phyloP scores from a whole-genome alignment of 92 coral and sea anemone species.

The Phenganax subtilis region DNA sequence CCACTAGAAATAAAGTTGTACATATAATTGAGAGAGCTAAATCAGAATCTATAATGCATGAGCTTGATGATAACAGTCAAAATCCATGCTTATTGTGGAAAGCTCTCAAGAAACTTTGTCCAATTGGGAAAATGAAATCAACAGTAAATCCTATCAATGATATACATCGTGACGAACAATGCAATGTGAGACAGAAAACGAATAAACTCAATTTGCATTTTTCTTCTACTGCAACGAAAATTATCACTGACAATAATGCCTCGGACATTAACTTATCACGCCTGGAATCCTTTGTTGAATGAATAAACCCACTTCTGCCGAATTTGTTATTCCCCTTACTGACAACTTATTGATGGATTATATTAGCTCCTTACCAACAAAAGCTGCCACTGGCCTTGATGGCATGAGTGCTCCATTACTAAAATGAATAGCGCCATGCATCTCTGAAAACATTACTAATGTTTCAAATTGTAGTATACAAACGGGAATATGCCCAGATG shows the following conservation, averaged over 20 bases:
- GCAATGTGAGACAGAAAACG: not conserved
- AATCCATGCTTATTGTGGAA: too few species aligned
- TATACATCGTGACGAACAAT: too few species aligned
- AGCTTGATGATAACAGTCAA: too few species aligned
- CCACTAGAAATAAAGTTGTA: too few species aligned
- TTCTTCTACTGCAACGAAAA: not conserved
- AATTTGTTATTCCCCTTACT: not conserved
- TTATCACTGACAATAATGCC: not conserved
- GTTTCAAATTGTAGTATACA: constrained; percentile 46
- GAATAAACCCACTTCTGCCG: not conserved
- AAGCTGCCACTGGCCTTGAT: not conserved
- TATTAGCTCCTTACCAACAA: not conserved
- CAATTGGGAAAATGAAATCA: too few species aligned
- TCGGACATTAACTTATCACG: too few species aligned
- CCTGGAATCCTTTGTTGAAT: not conserved
- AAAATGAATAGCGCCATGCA: constrained; percentile 40
- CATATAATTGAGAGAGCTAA: too few species aligned
- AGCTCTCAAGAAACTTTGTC: too few species aligned
- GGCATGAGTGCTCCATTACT: constrained; percentile 33
- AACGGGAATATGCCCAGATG: constrained; percentile 42
- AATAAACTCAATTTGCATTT: not conserved
- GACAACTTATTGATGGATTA: not conserved
- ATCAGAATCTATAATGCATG: too few species aligned
- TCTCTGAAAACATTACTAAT: constrained; percentile 46
- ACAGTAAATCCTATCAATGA: too few species aligned